phyloP scores from a whole-genome alignment of 2,888 invertebrate species.

The Notodonta ziczac region DNA sequence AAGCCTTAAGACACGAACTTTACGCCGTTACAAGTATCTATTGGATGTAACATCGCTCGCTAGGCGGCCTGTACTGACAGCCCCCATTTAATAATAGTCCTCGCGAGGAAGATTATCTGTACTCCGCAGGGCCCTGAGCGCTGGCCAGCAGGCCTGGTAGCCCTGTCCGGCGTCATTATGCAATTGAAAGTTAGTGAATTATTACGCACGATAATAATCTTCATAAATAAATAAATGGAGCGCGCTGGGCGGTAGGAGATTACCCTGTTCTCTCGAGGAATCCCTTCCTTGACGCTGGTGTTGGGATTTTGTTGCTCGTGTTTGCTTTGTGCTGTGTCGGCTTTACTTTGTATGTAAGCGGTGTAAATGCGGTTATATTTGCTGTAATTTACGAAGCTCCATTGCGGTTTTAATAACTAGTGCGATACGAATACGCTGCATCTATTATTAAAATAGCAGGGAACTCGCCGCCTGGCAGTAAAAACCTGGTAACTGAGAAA shows the following conservation, averaged over 20 bases:
- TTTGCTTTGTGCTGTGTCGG: neutral
- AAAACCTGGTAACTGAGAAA: too few relatives aligned
- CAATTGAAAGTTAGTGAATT: conserved; percentile 85
- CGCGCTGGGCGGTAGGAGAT: conserved; percentile 54
- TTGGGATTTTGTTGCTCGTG: neutral
- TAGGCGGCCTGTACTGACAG: conserved; percentile 54
- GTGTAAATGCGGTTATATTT: neutral
- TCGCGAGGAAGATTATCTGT: conserved; percentile 73
- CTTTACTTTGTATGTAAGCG: neutral
- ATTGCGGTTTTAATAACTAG: neutral
- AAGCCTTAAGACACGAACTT: conserved; percentile 36
- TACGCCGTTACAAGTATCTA: conserved; percentile 24
- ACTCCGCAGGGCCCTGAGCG: conserved; percentile 20
- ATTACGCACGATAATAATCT: conserved; percentile 83
- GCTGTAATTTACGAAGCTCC: neutral
- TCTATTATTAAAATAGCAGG: too few relatives aligned
- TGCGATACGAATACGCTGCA: conserved; percentile 8
- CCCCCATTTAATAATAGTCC: conserved; percentile 79
- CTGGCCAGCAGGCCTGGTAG: conserved; percentile 60
- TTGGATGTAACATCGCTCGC: conserved; percentile 18
- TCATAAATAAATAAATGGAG: conserved; percentile 80
- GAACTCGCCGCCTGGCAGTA: too few relatives aligned
- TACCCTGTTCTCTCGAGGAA: conserved; percentile 43
- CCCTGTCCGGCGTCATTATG: conserved; percentile 80
- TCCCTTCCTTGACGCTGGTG: conserved; percentile 1